Evolutionary conservation across 2,797 vertebrate species (phyloP).

Genomic region (Myotis vivesi): DNA sequence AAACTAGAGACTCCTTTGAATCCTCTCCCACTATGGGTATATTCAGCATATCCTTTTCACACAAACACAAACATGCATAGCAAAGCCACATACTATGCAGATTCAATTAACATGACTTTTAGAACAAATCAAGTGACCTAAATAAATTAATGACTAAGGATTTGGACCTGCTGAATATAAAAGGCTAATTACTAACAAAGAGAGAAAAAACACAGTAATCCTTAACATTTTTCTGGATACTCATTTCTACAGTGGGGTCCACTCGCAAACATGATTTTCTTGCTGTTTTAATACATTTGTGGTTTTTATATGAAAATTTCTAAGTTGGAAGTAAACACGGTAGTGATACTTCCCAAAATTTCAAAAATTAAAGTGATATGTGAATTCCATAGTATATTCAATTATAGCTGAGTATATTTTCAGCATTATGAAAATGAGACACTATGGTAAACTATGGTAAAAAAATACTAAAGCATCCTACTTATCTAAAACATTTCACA

Average conservation of each 20-base stretch:
- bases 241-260: background rate
- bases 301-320: background rate
- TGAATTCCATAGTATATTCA: background rate
- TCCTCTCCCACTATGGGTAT: background rate
- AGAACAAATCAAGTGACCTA: background rate
- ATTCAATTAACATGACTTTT: background rate
- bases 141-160: background rate
- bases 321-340: background rate
- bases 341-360: background rate
- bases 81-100: background rate
- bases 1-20: background rate
- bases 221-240: background rate
- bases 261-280: background rate
- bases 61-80: background rate
- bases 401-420: background rate
- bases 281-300: background rate
- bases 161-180: background rate
- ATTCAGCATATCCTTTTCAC: background rate
- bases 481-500: background rate
- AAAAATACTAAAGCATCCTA: background rate
- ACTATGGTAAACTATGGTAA: background rate
- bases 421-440: background rate
- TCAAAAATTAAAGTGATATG: background rate
- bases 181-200: background rate
- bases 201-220: background rate